phyloP scores from a whole-genome alignment of 1,140 invertebrate species.

The Brachionus angularis region DNA sequence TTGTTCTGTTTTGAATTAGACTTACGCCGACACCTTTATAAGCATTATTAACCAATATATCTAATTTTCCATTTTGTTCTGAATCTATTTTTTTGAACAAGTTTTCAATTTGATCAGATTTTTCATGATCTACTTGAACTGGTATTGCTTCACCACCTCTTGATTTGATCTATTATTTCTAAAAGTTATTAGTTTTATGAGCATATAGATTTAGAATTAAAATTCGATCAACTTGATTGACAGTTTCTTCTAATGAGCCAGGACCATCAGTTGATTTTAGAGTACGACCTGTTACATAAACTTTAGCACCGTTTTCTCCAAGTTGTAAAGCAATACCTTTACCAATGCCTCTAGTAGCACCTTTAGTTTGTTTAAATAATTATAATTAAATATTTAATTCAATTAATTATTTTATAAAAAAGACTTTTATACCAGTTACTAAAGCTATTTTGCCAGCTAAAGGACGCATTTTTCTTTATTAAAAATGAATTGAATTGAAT shows the following conservation, averaged over 20 bases:
- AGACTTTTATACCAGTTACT: no score
- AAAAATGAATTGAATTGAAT: not conserved
- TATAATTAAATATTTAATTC: no score
- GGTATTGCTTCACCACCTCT: slow-evolving; percentile 55
- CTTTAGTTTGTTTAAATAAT: no score
- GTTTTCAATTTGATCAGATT: slow-evolving; percentile 54
- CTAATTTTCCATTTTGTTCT: slow-evolving; percentile 57
- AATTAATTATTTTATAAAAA: no score
- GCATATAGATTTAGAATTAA: not conserved
- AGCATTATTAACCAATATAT: slow-evolving; percentile 61
- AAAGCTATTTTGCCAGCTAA: slow-evolving; percentile 55
- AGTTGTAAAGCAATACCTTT: slow-evolving; percentile 58
- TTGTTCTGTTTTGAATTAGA: no score
- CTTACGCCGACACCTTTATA: slow-evolving; percentile 58
- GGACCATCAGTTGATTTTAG: slow-evolving; percentile 31
- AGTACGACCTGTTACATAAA: slow-evolving; percentile 56
- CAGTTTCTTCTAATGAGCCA: slow-evolving; percentile 49
- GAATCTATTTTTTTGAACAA: slow-evolving; percentile 57
- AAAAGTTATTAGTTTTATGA: no score
- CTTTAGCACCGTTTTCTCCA: slow-evolving; percentile 56
- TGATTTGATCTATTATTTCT: slow-evolving; percentile 5
- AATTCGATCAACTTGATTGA: slow-evolving; percentile 44
- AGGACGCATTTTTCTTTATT: slow-evolving; percentile 43
- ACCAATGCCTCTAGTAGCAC: slow-evolving; percentile 57
- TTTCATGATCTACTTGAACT: slow-evolving; percentile 58